These are phyloP conservation scores for Drosophila gaucha DNA, from an alignment of 2,888 invertebrate species.

Conservation along the genomic window DNA sequence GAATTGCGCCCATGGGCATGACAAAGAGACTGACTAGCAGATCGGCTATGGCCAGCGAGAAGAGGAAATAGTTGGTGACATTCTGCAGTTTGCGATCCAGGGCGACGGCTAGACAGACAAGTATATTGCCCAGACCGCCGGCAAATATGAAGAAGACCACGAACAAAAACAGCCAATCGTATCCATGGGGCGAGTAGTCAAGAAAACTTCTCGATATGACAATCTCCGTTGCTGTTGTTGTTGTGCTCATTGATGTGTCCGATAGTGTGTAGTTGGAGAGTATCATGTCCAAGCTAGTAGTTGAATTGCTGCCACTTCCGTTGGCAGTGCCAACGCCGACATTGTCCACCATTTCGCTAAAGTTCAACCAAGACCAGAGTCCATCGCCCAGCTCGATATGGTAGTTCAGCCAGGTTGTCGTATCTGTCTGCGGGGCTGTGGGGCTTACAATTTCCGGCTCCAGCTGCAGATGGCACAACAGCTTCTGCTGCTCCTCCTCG, in stretches of 20 bases:
- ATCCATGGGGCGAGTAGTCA: conserved; percentile 80
- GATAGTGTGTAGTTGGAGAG: conserved; percentile 62
- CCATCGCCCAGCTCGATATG: conserved; percentile 55
- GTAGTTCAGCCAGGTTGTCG: conserved; percentile 44
- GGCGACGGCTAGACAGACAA: conserved; percentile 96
- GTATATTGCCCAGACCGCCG: conserved; percentile 95
- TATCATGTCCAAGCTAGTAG: conserved; percentile 61
- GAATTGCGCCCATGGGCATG: conserved; percentile 97
- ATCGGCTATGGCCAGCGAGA: conserved; percentile 97
- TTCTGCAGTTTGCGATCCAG: conserved; percentile 96
- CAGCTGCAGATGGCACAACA: conserved; percentile 43
- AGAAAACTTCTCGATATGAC: conserved; percentile 52
- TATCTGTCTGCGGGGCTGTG: not conserved
- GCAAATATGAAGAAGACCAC: conserved; percentile 94
- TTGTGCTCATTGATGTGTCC: conserved; percentile 45
- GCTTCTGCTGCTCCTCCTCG: conserved; percentile 4
- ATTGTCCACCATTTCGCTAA: conserved; percentile 52
- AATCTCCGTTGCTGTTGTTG: conserved; percentile 28
- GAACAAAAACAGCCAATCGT: conserved; percentile 94
- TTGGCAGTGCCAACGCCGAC: conserved; percentile 27
- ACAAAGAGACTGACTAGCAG: conserved; percentile 96
- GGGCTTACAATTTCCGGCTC: not conserved
- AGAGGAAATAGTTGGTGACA: conserved; percentile 97
- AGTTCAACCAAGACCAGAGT: conserved; percentile 67
- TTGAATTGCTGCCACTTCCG: conserved; percentile 34